These are phyloP conservation scores for Leptinotarsa texana DNA, from an alignment of 1,140 invertebrate species.

Conservation along the genomic window DNA sequence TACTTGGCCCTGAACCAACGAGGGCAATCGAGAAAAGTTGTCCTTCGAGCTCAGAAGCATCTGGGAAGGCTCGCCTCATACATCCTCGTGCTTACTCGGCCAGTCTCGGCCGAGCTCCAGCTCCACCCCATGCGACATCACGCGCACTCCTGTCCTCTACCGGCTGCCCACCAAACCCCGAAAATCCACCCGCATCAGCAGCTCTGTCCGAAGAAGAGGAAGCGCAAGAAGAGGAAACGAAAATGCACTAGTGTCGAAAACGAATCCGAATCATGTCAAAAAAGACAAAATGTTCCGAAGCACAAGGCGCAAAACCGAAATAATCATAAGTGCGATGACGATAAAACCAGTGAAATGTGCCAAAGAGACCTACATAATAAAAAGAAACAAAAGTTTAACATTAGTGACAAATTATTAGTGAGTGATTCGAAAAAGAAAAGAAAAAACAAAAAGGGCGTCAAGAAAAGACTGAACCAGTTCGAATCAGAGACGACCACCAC, in stretches of 20 bases:
- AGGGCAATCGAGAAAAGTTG: constrained; percentile 70
- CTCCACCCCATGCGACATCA: constrained; percentile 54
- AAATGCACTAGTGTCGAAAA: constrained; percentile 44
- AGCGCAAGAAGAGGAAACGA: constrained; percentile 54
- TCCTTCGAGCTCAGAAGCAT: constrained; percentile 66
- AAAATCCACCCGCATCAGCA: constrained; percentile 32
- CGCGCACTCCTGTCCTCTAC: constrained; percentile 37
- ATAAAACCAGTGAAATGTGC: constrained; percentile 52
- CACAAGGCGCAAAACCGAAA: constrained; percentile 39
- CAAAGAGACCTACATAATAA: constrained; percentile 51
- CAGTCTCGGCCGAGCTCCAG: constrained; percentile 60
- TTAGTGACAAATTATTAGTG: constrained; percentile 43
- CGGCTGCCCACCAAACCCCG: constrained; percentile 25
- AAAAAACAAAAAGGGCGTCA: constrained; percentile 45
- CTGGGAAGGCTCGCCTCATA: constrained; percentile 74
- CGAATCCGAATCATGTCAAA: constrained; percentile 45
- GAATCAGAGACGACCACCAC: constrained; percentile 36
- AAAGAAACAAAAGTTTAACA: constrained; percentile 42
- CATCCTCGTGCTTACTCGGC: constrained; percentile 69
- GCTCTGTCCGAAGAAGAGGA: constrained; percentile 48
- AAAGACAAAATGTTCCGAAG: constrained; percentile 42
- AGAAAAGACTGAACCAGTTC: constrained; percentile 48
- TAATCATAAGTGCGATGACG: constrained; percentile 48
- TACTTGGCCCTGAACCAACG: constrained; percentile 76
- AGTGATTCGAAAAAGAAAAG: constrained; percentile 48